phyloP scores from a whole-genome alignment of 2,888 invertebrate species.

The Oscheius sp. region DNA sequence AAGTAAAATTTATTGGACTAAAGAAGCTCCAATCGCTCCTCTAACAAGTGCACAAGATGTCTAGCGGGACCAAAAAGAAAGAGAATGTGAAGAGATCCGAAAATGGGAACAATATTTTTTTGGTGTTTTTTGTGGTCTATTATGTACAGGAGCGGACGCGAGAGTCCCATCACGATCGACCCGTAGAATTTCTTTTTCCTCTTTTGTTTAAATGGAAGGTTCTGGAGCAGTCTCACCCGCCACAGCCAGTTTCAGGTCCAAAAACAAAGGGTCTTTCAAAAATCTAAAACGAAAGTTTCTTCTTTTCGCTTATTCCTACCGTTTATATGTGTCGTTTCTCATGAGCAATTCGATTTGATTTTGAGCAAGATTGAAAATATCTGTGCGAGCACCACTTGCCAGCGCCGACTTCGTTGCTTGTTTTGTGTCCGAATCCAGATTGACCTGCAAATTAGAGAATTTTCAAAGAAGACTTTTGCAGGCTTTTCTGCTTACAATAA shows the following conservation, averaged over 20 bases:
- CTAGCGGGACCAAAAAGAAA: neutral
- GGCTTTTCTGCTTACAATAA: conserved; percentile 1
- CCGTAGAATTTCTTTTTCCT: neutral
- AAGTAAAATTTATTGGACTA: too few relatives aligned
- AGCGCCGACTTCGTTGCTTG: conserved; percentile 61
- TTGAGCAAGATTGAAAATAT: conserved; percentile 66
- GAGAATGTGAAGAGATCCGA: neutral
- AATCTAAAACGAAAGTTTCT: conserved; percentile 39
- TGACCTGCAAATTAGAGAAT: conserved; percentile 49
- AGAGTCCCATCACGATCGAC: neutral
- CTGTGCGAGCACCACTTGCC: conserved; percentile 53
- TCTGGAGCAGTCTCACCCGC: neutral
- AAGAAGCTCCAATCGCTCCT: too few relatives aligned
- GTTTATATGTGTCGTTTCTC: conserved; percentile 63
- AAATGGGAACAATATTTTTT: neutral
- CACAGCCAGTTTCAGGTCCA: conserved; percentile 36
- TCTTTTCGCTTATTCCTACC: conserved; percentile 33
- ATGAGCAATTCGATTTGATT: conserved; percentile 63
- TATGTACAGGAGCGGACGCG: neutral
- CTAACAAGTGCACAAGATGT: too few relatives aligned
- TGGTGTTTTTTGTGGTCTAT: neutral
- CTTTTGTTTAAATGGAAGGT: neutral
- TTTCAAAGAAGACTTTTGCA: neutral
- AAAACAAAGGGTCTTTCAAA: conserved; percentile 51
- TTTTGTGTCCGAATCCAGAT: conserved; percentile 65